Evolutionary conservation across 2,888 invertebrate genomes (phyloP).

Genomic region (Aphidius colemani): DNA sequence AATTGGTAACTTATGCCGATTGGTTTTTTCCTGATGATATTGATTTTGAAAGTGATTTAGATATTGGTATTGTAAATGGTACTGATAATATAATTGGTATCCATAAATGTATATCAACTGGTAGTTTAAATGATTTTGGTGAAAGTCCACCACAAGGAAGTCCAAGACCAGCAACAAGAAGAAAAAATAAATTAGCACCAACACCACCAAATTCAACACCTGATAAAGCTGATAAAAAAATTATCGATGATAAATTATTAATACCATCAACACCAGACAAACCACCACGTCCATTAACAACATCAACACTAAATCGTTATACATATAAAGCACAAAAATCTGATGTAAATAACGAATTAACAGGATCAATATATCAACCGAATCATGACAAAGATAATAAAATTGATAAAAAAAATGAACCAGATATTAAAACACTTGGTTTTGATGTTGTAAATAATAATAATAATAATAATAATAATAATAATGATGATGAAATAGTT

Average conservation of each 20-base stretch:
- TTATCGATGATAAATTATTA: constrained; percentile 46
- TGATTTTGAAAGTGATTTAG: constrained; percentile 68
- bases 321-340: constrained; percentile 64
- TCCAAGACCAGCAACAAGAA: constrained; percentile 72
- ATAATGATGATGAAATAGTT: constrained; percentile 21
- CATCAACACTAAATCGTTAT: constrained; percentile 68
- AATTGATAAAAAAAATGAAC: constrained; percentile 27
- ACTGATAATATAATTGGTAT: constrained; percentile 46
- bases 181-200: constrained; percentile 79
- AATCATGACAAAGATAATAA: constrained; percentile 19
- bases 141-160: constrained; percentile 74
- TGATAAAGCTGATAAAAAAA: constrained; percentile 48
- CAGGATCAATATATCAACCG: constrained; percentile 33
- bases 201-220: constrained; percentile 66
- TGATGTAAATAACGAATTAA: constrained; percentile 56
- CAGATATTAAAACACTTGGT: constrained; percentile 34
- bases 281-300: constrained; percentile 67
- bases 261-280: constrained; percentile 64
- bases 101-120: constrained; percentile 68
- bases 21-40: constrained; percentile 82
- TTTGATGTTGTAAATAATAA: constrained; percentile 32
- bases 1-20: constrained; percentile 79
- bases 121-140: constrained; percentile 68
- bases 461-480: neutral
- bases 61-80: constrained; percentile 51